These are phyloP conservation scores for Montipora sp. DNA, from an alignment of 64 coral and sea anemone species.

Conservation along the genomic window DNA sequence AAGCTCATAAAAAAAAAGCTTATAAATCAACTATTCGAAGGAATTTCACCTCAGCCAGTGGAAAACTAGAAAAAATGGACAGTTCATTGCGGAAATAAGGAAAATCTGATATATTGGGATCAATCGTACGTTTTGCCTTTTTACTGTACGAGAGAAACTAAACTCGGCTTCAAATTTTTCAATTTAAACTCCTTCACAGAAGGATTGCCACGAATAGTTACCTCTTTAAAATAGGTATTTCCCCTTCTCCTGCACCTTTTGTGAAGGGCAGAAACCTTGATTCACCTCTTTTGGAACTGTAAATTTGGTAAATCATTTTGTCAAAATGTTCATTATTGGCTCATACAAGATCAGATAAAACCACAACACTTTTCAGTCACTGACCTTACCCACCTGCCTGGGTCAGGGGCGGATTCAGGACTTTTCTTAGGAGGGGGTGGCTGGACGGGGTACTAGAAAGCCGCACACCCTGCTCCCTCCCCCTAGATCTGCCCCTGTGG, in stretches of 20 bases:
- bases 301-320: constrained; percentile 21
- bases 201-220: constrained; percentile 55
- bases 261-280: background rate
- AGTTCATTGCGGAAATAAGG: background rate
- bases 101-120: background rate
- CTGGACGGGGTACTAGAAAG: too few relatives aligned
- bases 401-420: background rate
- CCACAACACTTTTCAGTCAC: background rate
- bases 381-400: constrained; percentile 20
- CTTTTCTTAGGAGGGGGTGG: too few relatives aligned
- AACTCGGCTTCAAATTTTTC: constrained; percentile 21
- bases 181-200: constrained; percentile 20
- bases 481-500: too few relatives aligned
- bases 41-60: background rate
- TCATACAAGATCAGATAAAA: background rate
- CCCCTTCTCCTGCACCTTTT: background rate
- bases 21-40: background rate
- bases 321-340: constrained; percentile 34
- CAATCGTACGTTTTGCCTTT: background rate
- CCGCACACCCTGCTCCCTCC: too few relatives aligned
- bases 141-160: constrained; percentile 1
- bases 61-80: background rate
- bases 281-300: constrained; percentile 55
- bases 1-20: too few relatives aligned
- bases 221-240: constrained; percentile 30